Percentiles rank a stretch among this genome's conserved stretches.
These are phyloP conservation scores for Peromyscus eremicus DNA, from an alignment of 2,797 vertebrate species.

Conservation along the genomic window DNA sequence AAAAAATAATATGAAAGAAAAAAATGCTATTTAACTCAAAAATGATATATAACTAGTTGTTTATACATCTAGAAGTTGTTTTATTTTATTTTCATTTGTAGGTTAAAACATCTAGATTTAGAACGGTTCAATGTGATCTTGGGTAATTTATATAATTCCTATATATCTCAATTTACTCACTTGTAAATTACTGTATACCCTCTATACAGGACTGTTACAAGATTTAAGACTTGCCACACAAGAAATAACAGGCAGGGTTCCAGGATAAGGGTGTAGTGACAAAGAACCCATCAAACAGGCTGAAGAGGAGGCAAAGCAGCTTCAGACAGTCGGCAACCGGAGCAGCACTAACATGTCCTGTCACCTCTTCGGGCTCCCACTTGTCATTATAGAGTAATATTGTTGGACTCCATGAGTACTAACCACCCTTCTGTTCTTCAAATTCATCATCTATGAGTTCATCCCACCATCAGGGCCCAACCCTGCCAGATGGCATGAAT, in stretches of 20 bases:
- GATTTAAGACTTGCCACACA: not conserved
- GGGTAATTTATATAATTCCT: not conserved
- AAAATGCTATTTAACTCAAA: not conserved
- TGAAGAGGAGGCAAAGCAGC: not conserved
- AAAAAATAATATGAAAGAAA: not conserved
- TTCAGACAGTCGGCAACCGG: not conserved
- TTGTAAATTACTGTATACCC: not conserved
- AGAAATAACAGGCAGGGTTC: not conserved
- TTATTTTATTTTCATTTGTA: not conserved
- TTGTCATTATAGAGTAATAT: not conserved
- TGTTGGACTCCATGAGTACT: not conserved
- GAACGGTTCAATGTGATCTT: not conserved
- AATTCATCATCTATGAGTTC: not conserved
- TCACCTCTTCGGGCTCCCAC: not conserved
- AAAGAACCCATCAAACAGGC: not conserved
- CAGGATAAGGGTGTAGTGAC: not conserved
- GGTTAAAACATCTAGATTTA: not conserved
- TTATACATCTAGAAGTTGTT: not conserved
- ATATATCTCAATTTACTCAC: not conserved
- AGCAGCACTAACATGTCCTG: not conserved
- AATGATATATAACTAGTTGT: not conserved
- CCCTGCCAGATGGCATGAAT: not conserved
- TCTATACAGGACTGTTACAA: not conserved
- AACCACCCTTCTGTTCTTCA: not conserved
- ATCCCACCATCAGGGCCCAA: not conserved